phyloP scores from a whole-genome alignment of 2,113 vertebrate genomes.

The Ophthalmolycus amberensis region DNA sequence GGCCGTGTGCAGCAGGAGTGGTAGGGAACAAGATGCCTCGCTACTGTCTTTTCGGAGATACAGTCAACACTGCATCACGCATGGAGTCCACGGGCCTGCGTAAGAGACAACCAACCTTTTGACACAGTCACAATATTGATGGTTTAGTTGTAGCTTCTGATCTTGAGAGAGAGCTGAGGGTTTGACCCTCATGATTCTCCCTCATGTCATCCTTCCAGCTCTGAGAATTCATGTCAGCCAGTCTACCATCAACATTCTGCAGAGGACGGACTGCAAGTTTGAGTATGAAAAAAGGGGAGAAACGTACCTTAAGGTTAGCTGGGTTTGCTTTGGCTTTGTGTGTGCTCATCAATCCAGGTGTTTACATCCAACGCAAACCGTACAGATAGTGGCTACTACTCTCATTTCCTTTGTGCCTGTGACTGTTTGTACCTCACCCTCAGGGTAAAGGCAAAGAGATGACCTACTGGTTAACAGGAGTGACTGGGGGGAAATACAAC shows the following conservation, averaged over 20 bases:
- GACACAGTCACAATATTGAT: not conserved
- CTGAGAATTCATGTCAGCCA: conserved; percentile 91
- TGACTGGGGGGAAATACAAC: conserved; percentile 87
- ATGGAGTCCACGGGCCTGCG: conserved; percentile 97
- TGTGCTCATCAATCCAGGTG: not conserved
- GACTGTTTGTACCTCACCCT: conserved; percentile 8
- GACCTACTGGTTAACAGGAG: conserved; percentile 96
- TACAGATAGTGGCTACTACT: not conserved
- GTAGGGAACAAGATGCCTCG: conserved; percentile 98
- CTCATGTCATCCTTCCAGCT: conserved; percentile 50
- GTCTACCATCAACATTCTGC: conserved; percentile 92
- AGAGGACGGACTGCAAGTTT: conserved; percentile 92
- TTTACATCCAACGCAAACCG: not conserved
- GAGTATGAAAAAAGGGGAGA: conserved; percentile 93
- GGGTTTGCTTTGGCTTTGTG: not conserved
- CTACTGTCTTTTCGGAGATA: conserved; percentile 95
- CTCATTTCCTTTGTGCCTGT: not conserved
- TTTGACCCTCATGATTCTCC: not conserved
- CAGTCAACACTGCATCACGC: conserved; percentile 94
- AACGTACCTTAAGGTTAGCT: conserved; percentile 93
- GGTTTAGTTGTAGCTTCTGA: not conserved
- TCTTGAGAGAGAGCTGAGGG: not conserved
- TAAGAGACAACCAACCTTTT: conserved; percentile 79
- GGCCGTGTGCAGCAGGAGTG: conserved; percentile 94
- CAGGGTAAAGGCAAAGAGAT: conserved; percentile 95